Evolutionary conservation across 2,888 invertebrate species (phyloP).

Genomic region (Pandemis cinnamomeana): DNA sequence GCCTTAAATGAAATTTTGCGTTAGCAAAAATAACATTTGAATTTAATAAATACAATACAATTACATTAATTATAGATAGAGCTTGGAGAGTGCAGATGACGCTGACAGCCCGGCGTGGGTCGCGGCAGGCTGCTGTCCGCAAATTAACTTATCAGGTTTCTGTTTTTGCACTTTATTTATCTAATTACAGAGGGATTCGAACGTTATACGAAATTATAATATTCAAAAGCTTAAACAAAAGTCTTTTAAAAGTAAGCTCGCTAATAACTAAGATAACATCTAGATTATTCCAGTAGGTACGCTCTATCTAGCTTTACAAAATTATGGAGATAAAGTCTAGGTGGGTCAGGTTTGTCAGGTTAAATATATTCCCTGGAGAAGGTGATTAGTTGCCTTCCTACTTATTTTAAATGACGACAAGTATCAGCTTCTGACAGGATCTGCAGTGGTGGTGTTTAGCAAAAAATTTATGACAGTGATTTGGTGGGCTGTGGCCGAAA

Average conservation of each 20-base stretch:
- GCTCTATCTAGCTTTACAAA: not conserved
- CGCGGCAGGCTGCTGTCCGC: slow-evolving; percentile 2
- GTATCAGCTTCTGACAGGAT: too few relatives aligned
- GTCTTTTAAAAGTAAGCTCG: not conserved
- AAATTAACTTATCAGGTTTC: not conserved
- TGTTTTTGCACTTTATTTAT: slow-evolving; percentile 2
- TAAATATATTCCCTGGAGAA: too few relatives aligned
- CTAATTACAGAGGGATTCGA: not conserved
- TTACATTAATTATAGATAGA: not conserved
- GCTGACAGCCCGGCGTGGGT: slow-evolving; percentile 1
- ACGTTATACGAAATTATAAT: not conserved
- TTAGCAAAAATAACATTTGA: too few relatives aligned
- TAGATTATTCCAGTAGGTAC: not conserved
- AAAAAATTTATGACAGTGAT: too few relatives aligned
- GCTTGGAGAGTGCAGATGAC: not conserved
- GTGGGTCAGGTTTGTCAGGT: not conserved
- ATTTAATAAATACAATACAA: not conserved
- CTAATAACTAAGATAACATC: not conserved
- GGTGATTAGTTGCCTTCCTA: too few relatives aligned
- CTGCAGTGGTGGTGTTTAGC: too few relatives aligned
- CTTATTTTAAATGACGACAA: too few relatives aligned
- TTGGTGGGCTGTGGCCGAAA: too few relatives aligned
- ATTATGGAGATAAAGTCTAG: not conserved
- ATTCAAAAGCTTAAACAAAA: not conserved
- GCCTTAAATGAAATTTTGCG: too few relatives aligned